phyloP scores from a whole-genome alignment of 2,888 invertebrate genomes.

The Palloptera scutellata region DNA sequence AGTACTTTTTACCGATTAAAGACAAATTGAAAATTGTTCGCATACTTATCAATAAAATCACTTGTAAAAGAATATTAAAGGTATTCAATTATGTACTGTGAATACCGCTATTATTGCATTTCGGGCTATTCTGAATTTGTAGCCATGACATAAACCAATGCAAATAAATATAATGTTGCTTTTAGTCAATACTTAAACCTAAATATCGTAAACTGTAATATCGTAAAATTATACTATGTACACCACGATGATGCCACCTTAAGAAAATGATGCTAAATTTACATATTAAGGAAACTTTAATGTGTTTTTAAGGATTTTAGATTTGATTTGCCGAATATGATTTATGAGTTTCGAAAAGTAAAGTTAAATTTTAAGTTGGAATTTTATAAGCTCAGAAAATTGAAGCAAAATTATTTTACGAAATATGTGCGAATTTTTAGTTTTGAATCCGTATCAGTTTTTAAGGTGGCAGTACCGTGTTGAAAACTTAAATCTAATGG shows the following conservation, averaged over 20 bases:
- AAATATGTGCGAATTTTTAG: not conserved
- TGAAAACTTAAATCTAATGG: constrained; percentile 58
- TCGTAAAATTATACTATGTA: constrained; percentile 48
- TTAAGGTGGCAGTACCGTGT: constrained; percentile 19
- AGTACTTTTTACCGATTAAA: too few species aligned
- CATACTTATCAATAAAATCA: not conserved
- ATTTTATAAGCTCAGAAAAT: too few species aligned
- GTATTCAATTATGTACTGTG: not conserved
- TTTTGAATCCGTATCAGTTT: not conserved
- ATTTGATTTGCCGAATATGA: too few species aligned
- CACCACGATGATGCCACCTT: not conserved
- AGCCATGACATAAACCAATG: constrained; percentile 2
- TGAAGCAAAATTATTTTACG: too few species aligned
- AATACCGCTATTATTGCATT: too few species aligned
- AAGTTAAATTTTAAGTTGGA: too few species aligned
- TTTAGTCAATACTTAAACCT: constrained; percentile 17
- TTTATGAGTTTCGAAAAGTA: too few species aligned
- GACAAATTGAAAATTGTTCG: not conserved
- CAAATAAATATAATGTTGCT: not conserved
- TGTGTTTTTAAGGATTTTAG: too few species aligned
- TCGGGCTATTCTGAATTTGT: too few species aligned
- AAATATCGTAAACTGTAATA: not conserved
- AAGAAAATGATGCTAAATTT: too few species aligned
- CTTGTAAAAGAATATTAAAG: constrained; percentile 6
- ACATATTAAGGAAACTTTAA: too few species aligned